Evolutionary conservation across 1,140 invertebrate species (phyloP), one percentile per base, ranked within the genome.

Genomic region (Calephelis virginiensis): DNA sequence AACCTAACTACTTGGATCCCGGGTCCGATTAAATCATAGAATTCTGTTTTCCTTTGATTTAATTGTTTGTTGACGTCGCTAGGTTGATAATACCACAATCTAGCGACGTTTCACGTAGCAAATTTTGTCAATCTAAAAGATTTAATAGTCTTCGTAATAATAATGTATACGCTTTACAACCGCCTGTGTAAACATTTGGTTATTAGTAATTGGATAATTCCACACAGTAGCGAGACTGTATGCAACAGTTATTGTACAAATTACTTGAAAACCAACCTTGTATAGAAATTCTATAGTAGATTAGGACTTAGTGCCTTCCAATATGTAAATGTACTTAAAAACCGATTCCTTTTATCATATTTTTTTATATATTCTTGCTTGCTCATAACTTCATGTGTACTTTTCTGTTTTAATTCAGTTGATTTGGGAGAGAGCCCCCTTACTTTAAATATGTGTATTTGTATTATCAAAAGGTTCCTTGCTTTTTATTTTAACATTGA

Each of bases 231-330:
- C 49, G 14, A 53, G 49, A 49, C 49, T 17, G 10, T 48, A 17
- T 14, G 13, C 14, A 38, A 37, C 28, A 13, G n/a, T 40, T 68
- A 61, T 61, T 75, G 69, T 73, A 71, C 50, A 65, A 71, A 47
- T 68, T 11, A 61, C 53, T 68, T 66, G 47, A 81, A 73, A 75
- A 67, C 70, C 65, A 74, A 71, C 68, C 69, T 67, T 85, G 81
- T 86, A 88, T 77, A 88, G 79, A 88, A 81, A 84, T 82, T 80
- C 64, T 85, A 85, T 83, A 61, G 82, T 86, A 88, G 83, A 75
- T 73, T 88, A 85, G 83, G 81, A 81, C 78, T 78, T 88, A 88
- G 85, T 88, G 85, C 85, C 85, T 88, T 87, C 79, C 78, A 81
- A 77, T 76, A 77, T 79, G 79, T 83, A 83, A 79, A 73, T 77